phyloP scores from a whole-genome alignment of 2,888 invertebrate genomes.

The Ceratothoa steindachneri region DNA sequence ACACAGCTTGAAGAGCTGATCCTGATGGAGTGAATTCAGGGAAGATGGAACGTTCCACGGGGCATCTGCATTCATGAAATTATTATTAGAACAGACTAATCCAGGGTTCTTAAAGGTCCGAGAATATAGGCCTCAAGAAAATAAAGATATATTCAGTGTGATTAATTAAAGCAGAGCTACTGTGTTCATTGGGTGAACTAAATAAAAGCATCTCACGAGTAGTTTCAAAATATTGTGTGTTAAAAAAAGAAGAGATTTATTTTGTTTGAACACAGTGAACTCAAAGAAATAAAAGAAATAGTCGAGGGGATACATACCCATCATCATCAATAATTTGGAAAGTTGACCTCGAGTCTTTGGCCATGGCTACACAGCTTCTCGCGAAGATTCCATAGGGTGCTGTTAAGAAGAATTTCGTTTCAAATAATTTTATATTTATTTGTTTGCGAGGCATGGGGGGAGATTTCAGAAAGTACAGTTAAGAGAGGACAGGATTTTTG shows the following conservation, averaged over 20 bases:
- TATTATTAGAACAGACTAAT: constrained; percentile 21
- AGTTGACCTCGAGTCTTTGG: constrained; percentile 90
- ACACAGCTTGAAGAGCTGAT: constrained; percentile 75
- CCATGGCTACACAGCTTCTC: constrained; percentile 93
- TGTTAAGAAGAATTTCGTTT: constrained; percentile 55
- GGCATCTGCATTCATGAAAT: constrained; percentile 67
- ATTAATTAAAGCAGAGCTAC: no score
- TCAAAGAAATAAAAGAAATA: no score
- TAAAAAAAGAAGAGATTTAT: no score
- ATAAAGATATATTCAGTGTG: no score
- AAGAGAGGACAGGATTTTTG: no score
- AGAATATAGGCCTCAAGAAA: no score
- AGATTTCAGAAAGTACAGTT: no score
- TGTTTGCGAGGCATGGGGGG: no score
- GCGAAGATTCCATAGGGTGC: constrained; percentile 94
- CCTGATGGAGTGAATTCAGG: constrained; percentile 87
- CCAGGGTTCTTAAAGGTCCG: no score
- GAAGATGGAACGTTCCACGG: constrained; percentile 88
- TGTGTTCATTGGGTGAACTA: background rate
- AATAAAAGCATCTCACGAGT: background rate
- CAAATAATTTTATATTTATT: no score
- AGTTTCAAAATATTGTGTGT: no score
- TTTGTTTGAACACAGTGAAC: no score
- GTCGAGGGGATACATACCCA: constrained; percentile 64
- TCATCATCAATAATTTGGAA: constrained; percentile 94